Percentiles rank a stretch among this genome's conserved stretches.
Evolutionary conservation across 2,888 invertebrate genomes (phyloP).

Genomic region (Chaitophorus viminalis): DNA sequence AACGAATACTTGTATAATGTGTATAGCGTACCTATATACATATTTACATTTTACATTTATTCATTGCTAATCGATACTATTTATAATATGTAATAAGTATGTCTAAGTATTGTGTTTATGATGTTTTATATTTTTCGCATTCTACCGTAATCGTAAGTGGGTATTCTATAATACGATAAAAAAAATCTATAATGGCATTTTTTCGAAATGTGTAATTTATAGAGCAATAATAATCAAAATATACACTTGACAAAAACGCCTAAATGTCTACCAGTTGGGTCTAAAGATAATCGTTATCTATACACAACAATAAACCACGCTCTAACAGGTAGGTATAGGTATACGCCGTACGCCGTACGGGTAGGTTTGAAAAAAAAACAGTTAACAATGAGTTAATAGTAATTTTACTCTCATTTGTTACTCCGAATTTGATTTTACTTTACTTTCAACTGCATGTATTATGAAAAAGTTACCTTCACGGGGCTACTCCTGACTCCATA

Average conservation of each 20-base stretch:
- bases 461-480: background rate
- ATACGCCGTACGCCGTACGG: too few species aligned
- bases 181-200: background rate
- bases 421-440: background rate
- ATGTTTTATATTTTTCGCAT: background rate
- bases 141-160: too few species aligned
- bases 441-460: conserved; percentile 17
- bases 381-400: background rate
- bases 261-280: conserved; percentile 36
- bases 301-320: background rate
- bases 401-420: conserved; percentile 22
- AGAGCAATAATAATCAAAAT: background rate
- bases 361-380: background rate
- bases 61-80: too few species aligned
- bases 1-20: too few species aligned
- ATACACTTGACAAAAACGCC: conserved; percentile 28
- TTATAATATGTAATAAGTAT: too few species aligned
- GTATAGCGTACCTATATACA: too few species aligned
- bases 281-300: conserved; percentile 9
- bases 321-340: background rate
- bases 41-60: too few species aligned
- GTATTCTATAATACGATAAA: background rate
- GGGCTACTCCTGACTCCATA: too few species aligned
- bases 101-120: background rate
- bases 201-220: background rate